phyloP scores from a whole-genome alignment of 1,140 invertebrate species.

The Homalodisca vitripennis region DNA sequence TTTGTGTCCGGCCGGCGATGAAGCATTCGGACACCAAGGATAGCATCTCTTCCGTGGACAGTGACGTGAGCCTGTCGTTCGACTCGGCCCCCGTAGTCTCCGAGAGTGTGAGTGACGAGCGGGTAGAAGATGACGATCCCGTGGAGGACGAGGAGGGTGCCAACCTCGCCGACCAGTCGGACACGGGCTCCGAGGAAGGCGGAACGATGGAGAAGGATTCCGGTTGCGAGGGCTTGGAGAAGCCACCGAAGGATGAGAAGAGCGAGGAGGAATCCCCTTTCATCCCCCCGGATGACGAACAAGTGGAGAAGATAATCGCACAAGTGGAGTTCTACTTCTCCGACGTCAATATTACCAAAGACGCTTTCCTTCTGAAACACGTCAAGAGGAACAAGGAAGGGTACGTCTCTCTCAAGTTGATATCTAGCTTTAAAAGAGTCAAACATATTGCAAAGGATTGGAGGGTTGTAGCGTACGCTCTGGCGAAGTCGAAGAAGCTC shows the following conservation, averaged over 20 bases:
- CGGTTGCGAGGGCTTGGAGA: not conserved
- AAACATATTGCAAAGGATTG: constrained; percentile 92
- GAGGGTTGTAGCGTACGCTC: constrained; percentile 82
- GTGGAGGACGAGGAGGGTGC: constrained; percentile 52
- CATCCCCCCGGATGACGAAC: constrained; percentile 63
- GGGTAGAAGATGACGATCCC: not conserved
- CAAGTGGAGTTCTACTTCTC: constrained; percentile 95
- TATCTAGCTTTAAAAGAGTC: constrained; percentile 90
- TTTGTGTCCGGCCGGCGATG: constrained; percentile 47
- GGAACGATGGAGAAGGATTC: constrained; percentile 25
- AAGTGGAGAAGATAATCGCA: constrained; percentile 72
- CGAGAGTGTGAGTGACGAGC: constrained; percentile 44
- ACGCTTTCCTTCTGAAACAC: constrained; percentile 93
- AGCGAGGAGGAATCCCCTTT: constrained; percentile 45
- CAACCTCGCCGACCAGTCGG: constrained; percentile 61
- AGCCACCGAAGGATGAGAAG: constrained; percentile 21
- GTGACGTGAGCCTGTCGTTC: constrained; percentile 58
- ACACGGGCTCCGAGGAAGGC: constrained; percentile 47
- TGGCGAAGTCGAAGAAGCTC: constrained; percentile 74
- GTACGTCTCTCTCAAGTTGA: constrained; percentile 90
- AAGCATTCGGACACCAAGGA: constrained; percentile 59
- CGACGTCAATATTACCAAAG: constrained; percentile 91
- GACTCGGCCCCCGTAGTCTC: constrained; percentile 45
- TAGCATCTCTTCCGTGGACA: constrained; percentile 63
- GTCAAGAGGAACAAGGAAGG: constrained; percentile 93